These are phyloP conservation scores for Willowsia nigromaculata DNA, from an alignment of 2,888 invertebrate species.

Conservation along the genomic window DNA sequence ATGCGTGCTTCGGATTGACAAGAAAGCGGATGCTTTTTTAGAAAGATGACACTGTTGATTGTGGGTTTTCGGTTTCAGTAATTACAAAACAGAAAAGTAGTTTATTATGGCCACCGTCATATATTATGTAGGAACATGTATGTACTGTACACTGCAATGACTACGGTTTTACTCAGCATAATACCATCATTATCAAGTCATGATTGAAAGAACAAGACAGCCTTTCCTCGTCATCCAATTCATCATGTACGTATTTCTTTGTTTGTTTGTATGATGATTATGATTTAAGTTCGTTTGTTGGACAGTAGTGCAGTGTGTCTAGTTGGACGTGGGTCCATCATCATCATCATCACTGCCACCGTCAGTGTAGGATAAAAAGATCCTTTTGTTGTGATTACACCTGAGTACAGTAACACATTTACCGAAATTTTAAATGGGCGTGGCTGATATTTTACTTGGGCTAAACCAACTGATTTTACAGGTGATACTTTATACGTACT, in stretches of 20 bases:
- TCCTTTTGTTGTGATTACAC: slow-evolving; percentile 42
- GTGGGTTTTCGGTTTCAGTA: slow-evolving; percentile 71
- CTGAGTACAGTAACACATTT: slow-evolving; percentile 69
- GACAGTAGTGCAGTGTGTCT: slow-evolving; percentile 49
- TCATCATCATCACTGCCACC: slow-evolving; percentile 24
- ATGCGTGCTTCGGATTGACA: slow-evolving; percentile 51
- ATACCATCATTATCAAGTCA: slow-evolving; percentile 65
- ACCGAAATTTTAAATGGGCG: slow-evolving; percentile 67
- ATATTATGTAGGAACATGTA: neutral
- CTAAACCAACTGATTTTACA: slow-evolving; percentile 13
- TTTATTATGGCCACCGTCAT: slow-evolving; percentile 24
- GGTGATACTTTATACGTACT: neutral
- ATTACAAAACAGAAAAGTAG: slow-evolving; percentile 60
- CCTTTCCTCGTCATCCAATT: slow-evolving; percentile 32
- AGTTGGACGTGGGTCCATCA: slow-evolving; percentile 43
- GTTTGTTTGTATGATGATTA: slow-evolving; percentile 3
- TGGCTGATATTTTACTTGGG: slow-evolving; percentile 39
- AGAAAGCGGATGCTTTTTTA: slow-evolving; percentile 57
- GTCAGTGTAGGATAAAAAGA: slow-evolving; percentile 5
- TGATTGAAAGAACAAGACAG: slow-evolving; percentile 59
- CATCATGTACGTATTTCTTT: neutral
- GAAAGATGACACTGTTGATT: slow-evolving; percentile 70
- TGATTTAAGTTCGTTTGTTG: neutral
- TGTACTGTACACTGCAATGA: slow-evolving; percentile 9
- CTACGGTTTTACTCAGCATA: slow-evolving; percentile 36